Conservation (phyloP, 2,113 vertebrate species). For the Chiloscyllium plagiosum region DNA sequence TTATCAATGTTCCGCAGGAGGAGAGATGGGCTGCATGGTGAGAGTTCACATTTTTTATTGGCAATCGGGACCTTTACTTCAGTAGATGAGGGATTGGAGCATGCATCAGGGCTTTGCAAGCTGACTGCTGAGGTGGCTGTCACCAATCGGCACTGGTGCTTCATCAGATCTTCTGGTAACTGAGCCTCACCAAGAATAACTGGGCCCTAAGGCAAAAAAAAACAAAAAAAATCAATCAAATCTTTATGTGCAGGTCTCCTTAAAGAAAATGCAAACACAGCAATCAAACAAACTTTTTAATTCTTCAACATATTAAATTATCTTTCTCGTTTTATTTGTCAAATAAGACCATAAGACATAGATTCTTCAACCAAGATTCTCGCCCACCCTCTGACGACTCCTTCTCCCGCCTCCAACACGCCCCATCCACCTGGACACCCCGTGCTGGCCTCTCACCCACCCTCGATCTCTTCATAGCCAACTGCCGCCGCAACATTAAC, state of each 20-base stretch:
- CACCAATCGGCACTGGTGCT: neutral
- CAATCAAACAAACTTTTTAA: neutral
- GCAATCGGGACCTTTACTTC: neutral
- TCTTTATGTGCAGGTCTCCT: neutral
- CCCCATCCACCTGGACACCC: too few relatives aligned
- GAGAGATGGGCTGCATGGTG: constrained; percentile 20
- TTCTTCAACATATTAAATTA: neutral
- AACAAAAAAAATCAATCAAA: neutral
- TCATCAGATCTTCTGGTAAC: constrained; percentile 39
- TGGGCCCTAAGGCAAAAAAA: neutral
- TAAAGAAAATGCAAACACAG: neutral
- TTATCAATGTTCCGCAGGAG: constrained; percentile 39
- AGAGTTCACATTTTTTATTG: constrained; percentile 35
- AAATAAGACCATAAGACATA: neutral
- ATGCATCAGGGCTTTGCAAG: neutral
- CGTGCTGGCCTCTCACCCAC: too few relatives aligned
- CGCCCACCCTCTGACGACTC: too few relatives aligned
- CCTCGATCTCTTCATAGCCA: too few relatives aligned
- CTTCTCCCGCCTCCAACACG: too few relatives aligned
- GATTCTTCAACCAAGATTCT: too few relatives aligned
- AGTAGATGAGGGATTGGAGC: neutral
- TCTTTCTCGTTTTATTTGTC: neutral
- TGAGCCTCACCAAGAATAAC: constrained; percentile 42
- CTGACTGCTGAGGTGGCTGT: constrained; percentile 13
- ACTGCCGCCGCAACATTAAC: too few relatives aligned